These are phyloP conservation scores for Idaea dimidiata DNA, from an alignment of 2,888 invertebrate species.

Conservation along the genomic window DNA sequence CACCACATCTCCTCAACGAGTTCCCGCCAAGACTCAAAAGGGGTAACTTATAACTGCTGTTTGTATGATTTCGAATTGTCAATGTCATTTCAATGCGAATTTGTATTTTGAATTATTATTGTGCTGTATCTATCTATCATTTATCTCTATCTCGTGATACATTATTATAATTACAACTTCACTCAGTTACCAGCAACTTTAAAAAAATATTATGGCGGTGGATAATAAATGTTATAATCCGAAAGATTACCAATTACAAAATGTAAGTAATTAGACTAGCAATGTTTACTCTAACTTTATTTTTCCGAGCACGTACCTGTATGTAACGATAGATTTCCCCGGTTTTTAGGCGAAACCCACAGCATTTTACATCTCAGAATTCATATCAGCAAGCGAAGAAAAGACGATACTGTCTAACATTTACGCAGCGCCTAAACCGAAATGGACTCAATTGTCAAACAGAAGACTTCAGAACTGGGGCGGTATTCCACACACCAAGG, in stretches of 20 bases:
- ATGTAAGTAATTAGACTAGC: neutral
- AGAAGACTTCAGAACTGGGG: conserved; percentile 99
- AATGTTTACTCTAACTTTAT: no score
- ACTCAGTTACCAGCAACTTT: neutral
- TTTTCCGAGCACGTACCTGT: neutral
- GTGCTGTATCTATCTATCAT: no score
- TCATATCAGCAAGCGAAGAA: conserved; percentile 88
- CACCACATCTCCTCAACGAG: no score
- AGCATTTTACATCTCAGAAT: conserved; percentile 92
- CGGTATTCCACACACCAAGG: conserved; percentile 94
- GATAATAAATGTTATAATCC: neutral
- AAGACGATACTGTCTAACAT: conserved; percentile 86
- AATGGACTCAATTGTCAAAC: conserved; percentile 96
- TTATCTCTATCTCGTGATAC: neutral
- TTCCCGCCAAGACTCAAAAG: no score
- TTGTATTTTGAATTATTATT: no score
- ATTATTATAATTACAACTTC: neutral
- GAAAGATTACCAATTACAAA: conserved; percentile 10
- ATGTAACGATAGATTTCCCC: neutral
- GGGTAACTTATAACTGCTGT: no score
- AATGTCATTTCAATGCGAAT: no score
- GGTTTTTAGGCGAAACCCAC: conserved; percentile 77
- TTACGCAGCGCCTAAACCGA: conserved; percentile 92
- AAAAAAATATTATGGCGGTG: neutral
- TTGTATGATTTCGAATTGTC: no score